These are phyloP conservation scores for Physella acuta DNA, from an alignment of 1,140 invertebrate species.

Conservation along the genomic window DNA sequence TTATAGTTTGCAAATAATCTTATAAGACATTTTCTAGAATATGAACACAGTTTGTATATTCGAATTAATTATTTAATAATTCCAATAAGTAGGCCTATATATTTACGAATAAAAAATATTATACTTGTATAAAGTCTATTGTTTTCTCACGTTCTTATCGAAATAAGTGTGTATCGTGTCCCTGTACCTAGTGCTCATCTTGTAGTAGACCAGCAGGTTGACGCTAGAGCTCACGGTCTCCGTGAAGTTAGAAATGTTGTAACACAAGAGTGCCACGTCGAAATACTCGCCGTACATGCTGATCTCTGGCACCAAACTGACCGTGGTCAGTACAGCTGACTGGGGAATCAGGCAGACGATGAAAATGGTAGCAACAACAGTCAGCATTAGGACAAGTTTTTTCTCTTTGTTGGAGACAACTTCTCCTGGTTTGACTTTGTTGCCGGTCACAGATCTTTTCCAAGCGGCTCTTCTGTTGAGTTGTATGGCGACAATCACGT, in stretches of 20 bases:
- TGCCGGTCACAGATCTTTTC: neutral
- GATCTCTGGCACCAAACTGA: neutral
- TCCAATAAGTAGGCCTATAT: too few species aligned
- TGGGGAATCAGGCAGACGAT: neutral
- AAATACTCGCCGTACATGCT: neutral
- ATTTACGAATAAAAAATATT: too few species aligned
- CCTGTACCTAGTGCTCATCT: neutral
- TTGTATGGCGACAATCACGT: neutral
- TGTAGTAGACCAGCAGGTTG: too few species aligned
- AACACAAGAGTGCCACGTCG: neutral
- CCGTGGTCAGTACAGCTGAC: neutral
- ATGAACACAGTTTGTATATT: too few species aligned
- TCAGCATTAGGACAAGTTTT: neutral
- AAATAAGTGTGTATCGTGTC: too few species aligned
- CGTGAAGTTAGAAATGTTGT: neutral
- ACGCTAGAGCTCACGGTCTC: too few species aligned
- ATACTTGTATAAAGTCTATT: too few species aligned
- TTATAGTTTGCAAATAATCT: too few species aligned
- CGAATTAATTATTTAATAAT: too few species aligned
- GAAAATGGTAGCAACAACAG: constrained; percentile 1
- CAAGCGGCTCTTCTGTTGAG: neutral
- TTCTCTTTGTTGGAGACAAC: neutral
- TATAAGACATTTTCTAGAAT: too few species aligned
- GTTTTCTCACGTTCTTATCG: too few species aligned
- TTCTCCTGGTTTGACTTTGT: too few species aligned